Percentiles rank a stretch among this genome's conserved stretches.
Evolutionary conservation across 2,888 invertebrate genomes (phyloP).

Genomic region (Dioctria rufipes): DNA sequence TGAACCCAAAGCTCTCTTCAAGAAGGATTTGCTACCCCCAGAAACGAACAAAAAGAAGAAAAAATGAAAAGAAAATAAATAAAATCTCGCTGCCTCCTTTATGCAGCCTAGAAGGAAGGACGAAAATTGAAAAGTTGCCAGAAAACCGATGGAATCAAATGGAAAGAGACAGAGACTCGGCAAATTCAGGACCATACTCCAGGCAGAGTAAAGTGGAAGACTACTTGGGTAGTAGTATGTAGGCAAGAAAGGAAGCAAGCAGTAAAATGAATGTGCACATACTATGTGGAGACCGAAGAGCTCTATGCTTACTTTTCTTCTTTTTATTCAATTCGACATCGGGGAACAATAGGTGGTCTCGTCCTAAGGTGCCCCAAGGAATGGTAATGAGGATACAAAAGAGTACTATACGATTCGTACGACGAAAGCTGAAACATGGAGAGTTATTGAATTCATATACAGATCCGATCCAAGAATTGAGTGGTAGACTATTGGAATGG

Average conservation of each 20-base stretch:
- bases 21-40: not conserved
- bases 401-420: not conserved
- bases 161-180: not conserved
- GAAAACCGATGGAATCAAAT: conserved; percentile 3
- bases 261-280: conserved; percentile 29
- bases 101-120: not conserved
- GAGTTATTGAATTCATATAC: conserved; percentile 37
- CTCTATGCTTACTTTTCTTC: too few species aligned
- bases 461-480: conserved; percentile 28
- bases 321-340: not conserved
- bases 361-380: too few species aligned
- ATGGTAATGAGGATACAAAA: not conserved
- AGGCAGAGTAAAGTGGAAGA: not conserved
- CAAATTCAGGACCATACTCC: too few species aligned
- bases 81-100: not conserved
- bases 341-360: not conserved
- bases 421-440: conserved; percentile 3
- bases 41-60: not conserved
- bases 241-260: not conserved
- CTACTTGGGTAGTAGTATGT: not conserved
- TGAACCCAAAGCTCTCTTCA: not conserved
- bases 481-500: conserved; percentile 21
- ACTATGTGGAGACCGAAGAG: too few species aligned
- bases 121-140: conserved; percentile 45
- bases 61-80: not conserved